Evolutionary conservation across 2,888 invertebrate species (phyloP), one percentile per base, ranked within the genome.

Genomic region (Pachycephus smyrnensis): DNA sequence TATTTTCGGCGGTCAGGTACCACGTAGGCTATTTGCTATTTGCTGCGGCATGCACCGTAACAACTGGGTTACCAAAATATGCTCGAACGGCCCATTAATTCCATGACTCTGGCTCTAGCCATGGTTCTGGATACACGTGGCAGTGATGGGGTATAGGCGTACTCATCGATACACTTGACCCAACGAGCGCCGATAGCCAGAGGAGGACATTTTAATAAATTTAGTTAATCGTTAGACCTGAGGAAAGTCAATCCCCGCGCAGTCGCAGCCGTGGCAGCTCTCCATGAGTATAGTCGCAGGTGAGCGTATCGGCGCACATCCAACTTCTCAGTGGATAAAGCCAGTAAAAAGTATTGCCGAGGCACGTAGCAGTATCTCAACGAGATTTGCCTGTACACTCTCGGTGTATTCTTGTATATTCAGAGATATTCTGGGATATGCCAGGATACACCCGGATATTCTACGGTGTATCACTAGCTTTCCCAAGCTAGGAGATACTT

Each of bases 351-450:
- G 79, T 55, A 55, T 23, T 55, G 68, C 40, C 68, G 11, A 12
- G n/a, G 68, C 32, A 40, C 73, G n/a, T 75, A 68, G 35, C 78
- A 76, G 82, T 83, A 84, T 82, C 83, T 82, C 84, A 82, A 83
- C 82, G 82, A 83, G 84, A 84, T 83, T 84, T 82, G 80, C 82
- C 75, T 33, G n/a, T 31, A 33, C 33, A 71, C 9, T 33, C 12
- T 9, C 23, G 55, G 55, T 55, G 55, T 55, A 55, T 23, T 55
- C 55, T 55, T 23, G 55, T 23, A 23, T 55, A 23, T 55, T 55
- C 55, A 15, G 9, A 55, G 55, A 23, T 55, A 55, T 55, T 55
- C 55, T 55, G 23, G 23, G 55, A 55, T 55, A 55, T 55, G 23
- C 23, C 9, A 55, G 55, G 55, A 55, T 55, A 55, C 23, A 55